A percentile compares a stretch with the other conserved stretches of the same genome.
These are phyloP conservation scores for Drosophila serrata DNA, from an alignment of 1,140 invertebrate genomes.

Conservation along the genomic window DNA sequence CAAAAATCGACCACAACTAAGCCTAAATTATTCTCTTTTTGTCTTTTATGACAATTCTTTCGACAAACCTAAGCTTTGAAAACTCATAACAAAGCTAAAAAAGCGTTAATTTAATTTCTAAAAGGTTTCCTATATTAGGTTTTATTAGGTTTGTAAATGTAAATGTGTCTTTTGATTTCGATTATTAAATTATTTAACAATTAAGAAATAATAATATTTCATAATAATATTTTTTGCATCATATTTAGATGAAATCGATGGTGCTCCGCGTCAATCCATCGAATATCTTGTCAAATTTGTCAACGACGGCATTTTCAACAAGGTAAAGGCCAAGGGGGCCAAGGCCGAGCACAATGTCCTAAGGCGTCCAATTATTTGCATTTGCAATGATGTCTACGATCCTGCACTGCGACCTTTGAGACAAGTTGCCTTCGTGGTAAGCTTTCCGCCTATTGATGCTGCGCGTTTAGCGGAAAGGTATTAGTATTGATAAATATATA, in stretches of 20 bases:
- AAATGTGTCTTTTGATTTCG: too few relatives aligned
- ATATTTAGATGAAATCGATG: slow-evolving; percentile 96
- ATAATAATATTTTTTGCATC: slow-evolving; percentile 19
- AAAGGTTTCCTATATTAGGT: too few relatives aligned
- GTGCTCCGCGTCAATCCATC: slow-evolving; percentile 93
- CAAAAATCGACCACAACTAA: too few relatives aligned
- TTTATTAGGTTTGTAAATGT: too few relatives aligned
- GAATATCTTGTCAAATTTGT: slow-evolving; percentile 94
- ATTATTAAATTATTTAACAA: too few relatives aligned
- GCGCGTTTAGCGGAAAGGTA: slow-evolving; percentile 88
- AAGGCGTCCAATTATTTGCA: slow-evolving; percentile 96
- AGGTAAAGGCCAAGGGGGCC: slow-evolving; percentile 87
- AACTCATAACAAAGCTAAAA: too few relatives aligned
- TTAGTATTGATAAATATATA: neutral
- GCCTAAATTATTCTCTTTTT: too few relatives aligned
- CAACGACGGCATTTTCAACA: slow-evolving; percentile 87
- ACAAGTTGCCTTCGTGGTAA: slow-evolving; percentile 91
- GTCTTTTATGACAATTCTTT: too few relatives aligned
- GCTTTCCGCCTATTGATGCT: slow-evolving; percentile 89
- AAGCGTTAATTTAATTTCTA: too few relatives aligned
- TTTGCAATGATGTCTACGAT: slow-evolving; percentile 97
- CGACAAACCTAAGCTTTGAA: too few relatives aligned
- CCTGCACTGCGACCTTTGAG: slow-evolving; percentile 92
- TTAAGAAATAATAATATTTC: too few relatives aligned
- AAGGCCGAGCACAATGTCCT: slow-evolving; percentile 87